Evolutionary conservation across 2,888 invertebrate species (phyloP).

Genomic region (Coenonympha glycerion): DNA sequence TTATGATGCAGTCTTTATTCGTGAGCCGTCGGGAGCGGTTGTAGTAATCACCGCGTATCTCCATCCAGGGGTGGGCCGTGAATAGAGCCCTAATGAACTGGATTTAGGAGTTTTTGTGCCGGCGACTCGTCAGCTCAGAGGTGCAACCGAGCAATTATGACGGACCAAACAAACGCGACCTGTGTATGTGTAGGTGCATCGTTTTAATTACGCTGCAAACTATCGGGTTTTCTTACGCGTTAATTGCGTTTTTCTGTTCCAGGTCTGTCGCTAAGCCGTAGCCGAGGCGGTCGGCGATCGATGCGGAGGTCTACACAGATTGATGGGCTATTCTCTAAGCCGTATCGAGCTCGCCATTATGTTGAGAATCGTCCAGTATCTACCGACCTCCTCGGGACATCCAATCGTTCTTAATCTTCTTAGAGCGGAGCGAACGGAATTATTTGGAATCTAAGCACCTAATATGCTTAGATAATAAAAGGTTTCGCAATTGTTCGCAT

Average conservation of each 20-base stretch:
- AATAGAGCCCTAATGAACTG: constrained; percentile 77
- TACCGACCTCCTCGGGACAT: constrained; percentile 64
- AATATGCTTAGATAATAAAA: constrained; percentile 70
- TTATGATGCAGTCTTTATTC: constrained; percentile 77
- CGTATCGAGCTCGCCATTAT: constrained; percentile 51
- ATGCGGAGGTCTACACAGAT: constrained; percentile 49
- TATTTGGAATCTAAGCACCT: constrained; percentile 66
- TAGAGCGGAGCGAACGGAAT: constrained; percentile 62
- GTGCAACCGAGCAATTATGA: constrained; percentile 73
- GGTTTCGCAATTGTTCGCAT: constrained; percentile 52
- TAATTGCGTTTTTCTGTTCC: constrained; percentile 45
- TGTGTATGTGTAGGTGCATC: constrained; percentile 38
- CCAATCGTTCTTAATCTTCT: constrained; percentile 75
- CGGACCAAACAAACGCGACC: constrained; percentile 67
- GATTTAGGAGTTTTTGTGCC: constrained; percentile 76
- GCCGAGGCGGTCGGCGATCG: constrained; percentile 50
- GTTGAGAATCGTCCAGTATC: constrained; percentile 46
- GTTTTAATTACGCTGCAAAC: constrained; percentile 52
- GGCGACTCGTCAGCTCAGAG: constrained; percentile 69
- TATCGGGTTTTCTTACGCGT: constrained; percentile 30
- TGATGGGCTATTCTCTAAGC: constrained; percentile 60
- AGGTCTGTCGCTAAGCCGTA: constrained; percentile 30
- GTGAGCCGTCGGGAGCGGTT: constrained; percentile 76
- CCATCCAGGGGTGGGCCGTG: constrained; percentile 74
- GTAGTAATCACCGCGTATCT: constrained; percentile 77